Base-by-base conservation (phyloP, 2,797 vertebrate species). In the Chiroxiphia lanceolata region DNA sequence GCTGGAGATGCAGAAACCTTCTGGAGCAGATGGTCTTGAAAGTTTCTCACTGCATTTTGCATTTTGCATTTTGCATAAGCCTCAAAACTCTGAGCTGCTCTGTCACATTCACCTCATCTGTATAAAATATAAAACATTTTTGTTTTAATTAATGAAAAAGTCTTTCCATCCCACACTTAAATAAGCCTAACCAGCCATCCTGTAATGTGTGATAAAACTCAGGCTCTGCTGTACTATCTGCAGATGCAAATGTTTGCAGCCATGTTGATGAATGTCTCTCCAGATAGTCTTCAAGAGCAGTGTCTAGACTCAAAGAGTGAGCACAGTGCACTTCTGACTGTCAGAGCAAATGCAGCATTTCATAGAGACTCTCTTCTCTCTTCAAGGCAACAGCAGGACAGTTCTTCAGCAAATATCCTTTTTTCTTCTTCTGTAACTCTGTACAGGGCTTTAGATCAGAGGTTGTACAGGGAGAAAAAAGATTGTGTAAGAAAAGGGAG, bases 241-340 rank as follows among this genome's bases (percentile, higher is more conserved):
- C 72, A 91, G 79, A 83, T 71, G 40, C n/a, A 79, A 68, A 53
- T 38, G 34, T 91, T 89, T 89, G 87, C 64, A 91, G 61, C 60
- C 34, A 34, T 45, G 69, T 38, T 94, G 89, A 96, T 54, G 61
- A 82, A 95, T 95, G 86, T 65, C 44, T 87, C 69, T 95, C 67
- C 70, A 93, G 89, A 85, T 90, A 87, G 68, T 54, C 72, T 82
- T 94, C 64, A 64, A 91, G 90, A 93, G 60, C 64, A 51, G 34
- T 70, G 64, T 84, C 89, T 91, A 83, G 83, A 85, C 79, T 79
- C 89, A 59, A 92, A 80, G 81, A 82, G 85, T 68, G 86, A 96
- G 64, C 56, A 31, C 60, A 42, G 71, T 50, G 74, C 83, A 86
- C 80, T 90, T 91, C 91, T 93, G 85, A 59, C 85, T 57, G 51